Conservation (phyloP, 2,888 invertebrate genomes). For the Eupithecia dodoneata region DNA sequence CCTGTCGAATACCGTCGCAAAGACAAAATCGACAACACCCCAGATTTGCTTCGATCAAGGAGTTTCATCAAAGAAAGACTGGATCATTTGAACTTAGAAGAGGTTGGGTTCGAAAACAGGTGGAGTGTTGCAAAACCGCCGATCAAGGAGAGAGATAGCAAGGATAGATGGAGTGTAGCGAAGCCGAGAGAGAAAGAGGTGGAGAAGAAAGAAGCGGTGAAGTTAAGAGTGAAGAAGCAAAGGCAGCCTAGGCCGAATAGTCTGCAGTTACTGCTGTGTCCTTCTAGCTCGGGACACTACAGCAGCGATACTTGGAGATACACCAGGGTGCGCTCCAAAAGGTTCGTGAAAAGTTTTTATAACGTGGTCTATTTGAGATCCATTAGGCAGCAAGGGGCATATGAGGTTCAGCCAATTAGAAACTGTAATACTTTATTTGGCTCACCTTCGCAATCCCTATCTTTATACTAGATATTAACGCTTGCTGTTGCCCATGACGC, state of each 20-base stretch:
- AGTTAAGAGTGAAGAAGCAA: conserved; percentile 71
- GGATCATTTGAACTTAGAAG: conserved; percentile 71
- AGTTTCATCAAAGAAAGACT: conserved; percentile 68
- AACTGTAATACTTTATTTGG: not conserved
- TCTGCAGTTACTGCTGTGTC: conserved; percentile 75
- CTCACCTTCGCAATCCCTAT: too few relatives aligned
- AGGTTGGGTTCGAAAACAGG: conserved; percentile 55
- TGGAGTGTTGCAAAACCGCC: conserved; percentile 74
- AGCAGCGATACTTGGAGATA: conserved; percentile 80
- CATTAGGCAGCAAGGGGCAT: not conserved
- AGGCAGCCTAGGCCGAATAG: conserved; percentile 78
- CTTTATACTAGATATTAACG: too few relatives aligned
- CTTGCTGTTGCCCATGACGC: too few relatives aligned
- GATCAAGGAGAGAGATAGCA: conserved; percentile 55
- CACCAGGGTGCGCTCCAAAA: conserved; percentile 76
- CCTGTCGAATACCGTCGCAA: conserved; percentile 67
- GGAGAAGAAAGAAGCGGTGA: conserved; percentile 69
- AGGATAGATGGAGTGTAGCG: conserved; percentile 34
- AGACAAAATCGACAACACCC: conserved; percentile 56
- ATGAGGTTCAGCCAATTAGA: not conserved
- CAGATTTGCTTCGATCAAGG: conserved; percentile 69
- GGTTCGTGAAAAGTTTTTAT: conserved; percentile 55
- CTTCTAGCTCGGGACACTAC: conserved; percentile 77
- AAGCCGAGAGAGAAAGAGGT: conserved; percentile 49
- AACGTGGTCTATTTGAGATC: not conserved